These are phyloP conservation scores for Drosophila kuntzei DNA, from an alignment of 2,888 invertebrate genomes.

Conservation along the genomic window DNA sequence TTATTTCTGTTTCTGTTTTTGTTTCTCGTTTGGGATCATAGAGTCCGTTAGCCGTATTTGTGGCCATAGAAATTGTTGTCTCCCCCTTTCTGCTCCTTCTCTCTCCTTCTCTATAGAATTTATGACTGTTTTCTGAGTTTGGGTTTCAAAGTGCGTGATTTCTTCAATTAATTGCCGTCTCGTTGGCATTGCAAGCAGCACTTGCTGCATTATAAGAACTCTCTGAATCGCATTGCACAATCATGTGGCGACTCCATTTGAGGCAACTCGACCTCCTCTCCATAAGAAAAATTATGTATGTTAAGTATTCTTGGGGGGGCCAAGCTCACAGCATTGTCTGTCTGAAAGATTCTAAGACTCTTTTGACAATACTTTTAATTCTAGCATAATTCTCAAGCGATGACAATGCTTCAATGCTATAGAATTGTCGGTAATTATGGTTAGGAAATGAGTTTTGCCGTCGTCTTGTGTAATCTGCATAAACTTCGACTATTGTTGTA, in stretches of 20 bases:
- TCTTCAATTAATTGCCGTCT: constrained; percentile 76
- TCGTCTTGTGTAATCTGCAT: constrained; percentile 38
- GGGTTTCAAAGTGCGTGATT: constrained; percentile 73
- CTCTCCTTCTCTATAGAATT: constrained; percentile 28
- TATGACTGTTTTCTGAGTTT: constrained; percentile 47
- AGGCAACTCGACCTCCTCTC: constrained; percentile 3
- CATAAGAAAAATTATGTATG: constrained; percentile 35
- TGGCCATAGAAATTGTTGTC: constrained; percentile 61
- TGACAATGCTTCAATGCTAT: constrained; percentile 62
- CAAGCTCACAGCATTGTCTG: constrained; percentile 66
- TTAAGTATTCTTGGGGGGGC: constrained; percentile 30
- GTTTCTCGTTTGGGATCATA: constrained; percentile 45
- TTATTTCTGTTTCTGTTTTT: constrained; percentile 13
- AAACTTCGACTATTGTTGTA: constrained; percentile 17
- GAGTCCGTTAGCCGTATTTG: constrained; percentile 68
- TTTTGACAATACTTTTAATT: constrained; percentile 48
- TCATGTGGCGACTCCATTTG: constrained; percentile 34
- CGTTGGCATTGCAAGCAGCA: constrained; percentile 42
- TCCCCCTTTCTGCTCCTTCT: background rate
- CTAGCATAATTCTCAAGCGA: constrained; percentile 69
- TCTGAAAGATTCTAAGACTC: constrained; percentile 30
- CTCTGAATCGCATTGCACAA: constrained; percentile 60
- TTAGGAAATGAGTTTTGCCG: constrained; percentile 34
- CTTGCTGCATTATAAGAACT: constrained; percentile 50
- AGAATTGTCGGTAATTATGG: constrained; percentile 48